Conservation (phyloP, 2,888 invertebrate species). For the Hyalella azteca region DNA sequence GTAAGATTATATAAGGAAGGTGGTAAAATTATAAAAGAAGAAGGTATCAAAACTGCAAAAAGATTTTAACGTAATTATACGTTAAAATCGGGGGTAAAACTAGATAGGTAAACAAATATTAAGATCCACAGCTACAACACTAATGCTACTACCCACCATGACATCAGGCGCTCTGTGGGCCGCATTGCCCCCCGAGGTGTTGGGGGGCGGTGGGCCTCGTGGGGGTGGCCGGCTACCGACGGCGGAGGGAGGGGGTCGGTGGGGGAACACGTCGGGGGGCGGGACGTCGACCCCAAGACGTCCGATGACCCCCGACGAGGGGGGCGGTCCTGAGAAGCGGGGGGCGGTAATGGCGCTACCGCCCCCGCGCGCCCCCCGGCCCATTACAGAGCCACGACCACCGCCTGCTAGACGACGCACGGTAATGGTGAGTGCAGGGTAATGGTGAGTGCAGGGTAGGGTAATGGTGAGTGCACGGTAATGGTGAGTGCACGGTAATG, state of each 20-base stretch:
- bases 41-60: too few species aligned
- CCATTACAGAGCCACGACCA: neutral
- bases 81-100: too few species aligned
- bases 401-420: neutral
- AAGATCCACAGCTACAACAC: too few species aligned
- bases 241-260: neutral
- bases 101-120: too few species aligned
- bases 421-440: too few species aligned
- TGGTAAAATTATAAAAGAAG: too few species aligned
- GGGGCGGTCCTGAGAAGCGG: neutral
- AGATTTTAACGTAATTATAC: too few species aligned
- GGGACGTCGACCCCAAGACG: neutral
- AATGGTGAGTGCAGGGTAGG: too few species aligned
- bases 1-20: too few species aligned
- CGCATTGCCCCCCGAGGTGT: neutral
- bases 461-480: too few species aligned
- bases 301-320: neutral
- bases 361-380: neutral
- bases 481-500: too few species aligned
- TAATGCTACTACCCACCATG: neutral
- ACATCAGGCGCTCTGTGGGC: conserved; percentile 14
- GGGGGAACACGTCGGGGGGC: neutral
- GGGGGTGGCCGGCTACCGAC: neutral
- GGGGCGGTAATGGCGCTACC: neutral
- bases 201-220: neutral